Evolutionary conservation across 2,888 invertebrate genomes (phyloP).

Genomic region (Caenorhabditis zanzibari): DNA sequence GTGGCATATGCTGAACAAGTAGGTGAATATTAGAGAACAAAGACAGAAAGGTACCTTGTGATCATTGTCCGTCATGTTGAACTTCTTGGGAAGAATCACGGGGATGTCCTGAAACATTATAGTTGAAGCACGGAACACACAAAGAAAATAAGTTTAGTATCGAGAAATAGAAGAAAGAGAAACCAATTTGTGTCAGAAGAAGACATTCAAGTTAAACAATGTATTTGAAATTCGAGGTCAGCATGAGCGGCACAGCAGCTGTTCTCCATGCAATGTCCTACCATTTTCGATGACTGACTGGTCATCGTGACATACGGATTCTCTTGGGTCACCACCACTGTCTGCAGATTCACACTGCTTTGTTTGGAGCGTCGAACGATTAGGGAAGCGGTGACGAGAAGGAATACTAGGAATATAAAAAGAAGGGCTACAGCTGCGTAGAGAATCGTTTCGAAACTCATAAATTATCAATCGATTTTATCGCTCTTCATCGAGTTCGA

Average conservation of each 20-base stretch:
- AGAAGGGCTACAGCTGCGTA: slow-evolving; percentile 43
- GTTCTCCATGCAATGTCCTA: slow-evolving; percentile 38
- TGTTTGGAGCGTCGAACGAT: slow-evolving; percentile 44
- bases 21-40: background rate
- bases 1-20: slow-evolving; percentile 60
- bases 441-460: slow-evolving; percentile 52
- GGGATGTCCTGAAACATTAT: slow-evolving; percentile 56
- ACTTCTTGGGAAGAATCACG: slow-evolving; percentile 61
- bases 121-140: background rate
- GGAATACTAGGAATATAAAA: slow-evolving; percentile 48
- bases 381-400: slow-evolving; percentile 25
- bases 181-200: background rate
- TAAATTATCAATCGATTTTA: slow-evolving; percentile 40
- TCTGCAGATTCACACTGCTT: slow-evolving; percentile 56
- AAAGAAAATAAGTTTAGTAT: background rate
- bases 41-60: slow-evolving; percentile 30
- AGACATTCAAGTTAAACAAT: slow-evolving; percentile 16
- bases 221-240: slow-evolving; percentile 43
- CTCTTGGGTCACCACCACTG: slow-evolving; percentile 53
- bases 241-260: slow-evolving; percentile 18
- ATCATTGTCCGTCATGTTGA: slow-evolving; percentile 58
- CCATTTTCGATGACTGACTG: slow-evolving; percentile 40
- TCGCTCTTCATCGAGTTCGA: slow-evolving; percentile 20
- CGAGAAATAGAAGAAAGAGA: background rate
- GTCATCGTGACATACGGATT: slow-evolving; percentile 66